Evolutionary conservation across 2,797 vertebrate species (phyloP).

Genomic region (Lateolabrax maculatus): DNA sequence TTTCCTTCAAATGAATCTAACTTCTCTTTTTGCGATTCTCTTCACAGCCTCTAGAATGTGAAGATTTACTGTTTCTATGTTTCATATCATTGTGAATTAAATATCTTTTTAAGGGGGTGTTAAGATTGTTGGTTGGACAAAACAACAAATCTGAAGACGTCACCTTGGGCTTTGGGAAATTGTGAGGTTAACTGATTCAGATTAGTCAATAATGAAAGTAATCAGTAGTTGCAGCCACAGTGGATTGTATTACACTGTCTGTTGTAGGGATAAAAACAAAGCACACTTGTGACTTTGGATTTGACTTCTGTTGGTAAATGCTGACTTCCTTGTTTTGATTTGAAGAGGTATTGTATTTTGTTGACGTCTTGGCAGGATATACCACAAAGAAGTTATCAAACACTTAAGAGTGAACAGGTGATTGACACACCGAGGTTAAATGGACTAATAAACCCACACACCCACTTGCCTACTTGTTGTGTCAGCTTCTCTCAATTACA

Average conservation of each 20-base stretch:
- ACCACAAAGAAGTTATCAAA: slow-evolving; percentile 24
- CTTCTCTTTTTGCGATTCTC: slow-evolving; percentile 9
- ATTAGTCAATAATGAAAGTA: background rate
- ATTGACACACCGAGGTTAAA: slow-evolving; percentile 25
- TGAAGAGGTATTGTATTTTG: background rate
- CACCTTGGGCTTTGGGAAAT: background rate
- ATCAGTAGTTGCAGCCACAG: background rate
- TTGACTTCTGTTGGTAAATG: slow-evolving; percentile 9
- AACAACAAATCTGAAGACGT: background rate
- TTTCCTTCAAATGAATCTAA: slow-evolving; percentile 5
- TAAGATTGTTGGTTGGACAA: background rate
- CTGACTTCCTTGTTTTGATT: slow-evolving; percentile 15
- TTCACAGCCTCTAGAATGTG: no score
- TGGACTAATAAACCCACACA: slow-evolving; percentile 2
- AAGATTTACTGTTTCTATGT: no score
- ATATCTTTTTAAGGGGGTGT: background rate
- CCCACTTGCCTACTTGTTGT: background rate
- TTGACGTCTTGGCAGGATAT: no score
- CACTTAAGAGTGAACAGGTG: slow-evolving; percentile 22
- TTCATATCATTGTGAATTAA: background rate
- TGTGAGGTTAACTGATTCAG: background rate
- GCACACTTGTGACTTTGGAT: slow-evolving; percentile 12
- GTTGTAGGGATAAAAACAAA: background rate
- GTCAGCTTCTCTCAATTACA: slow-evolving; percentile 12
- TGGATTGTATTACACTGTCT: background rate